phyloP scores from a whole-genome alignment of 2,888 invertebrate genomes.

The Zygaena filipendulae region DNA sequence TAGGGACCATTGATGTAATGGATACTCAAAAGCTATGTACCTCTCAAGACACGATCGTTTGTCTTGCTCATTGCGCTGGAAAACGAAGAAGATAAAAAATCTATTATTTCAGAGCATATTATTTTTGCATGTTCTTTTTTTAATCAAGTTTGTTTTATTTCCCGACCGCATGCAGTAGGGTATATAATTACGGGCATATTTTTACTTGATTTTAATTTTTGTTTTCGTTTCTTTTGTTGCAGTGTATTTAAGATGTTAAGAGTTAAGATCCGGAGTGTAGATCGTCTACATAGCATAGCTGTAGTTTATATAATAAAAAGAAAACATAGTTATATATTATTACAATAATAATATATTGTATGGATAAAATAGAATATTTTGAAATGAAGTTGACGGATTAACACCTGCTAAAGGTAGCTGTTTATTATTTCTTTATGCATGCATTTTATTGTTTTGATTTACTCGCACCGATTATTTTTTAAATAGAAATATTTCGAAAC shows the following conservation, averaged over 20 bases:
- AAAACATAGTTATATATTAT: slow-evolving; percentile 67
- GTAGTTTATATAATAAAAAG: slow-evolving; percentile 64
- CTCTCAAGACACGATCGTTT: no score
- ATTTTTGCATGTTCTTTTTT: neutral
- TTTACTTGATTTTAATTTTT: slow-evolving; percentile 36
- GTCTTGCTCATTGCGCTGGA: no score
- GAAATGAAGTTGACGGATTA: slow-evolving; percentile 48
- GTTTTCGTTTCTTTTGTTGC: slow-evolving; percentile 52
- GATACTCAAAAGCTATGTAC: no score
- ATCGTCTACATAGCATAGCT: slow-evolving; percentile 65
- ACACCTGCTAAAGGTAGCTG: slow-evolving; percentile 56
- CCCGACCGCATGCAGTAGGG: no score
- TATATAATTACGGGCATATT: no score
- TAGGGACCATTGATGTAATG: no score
- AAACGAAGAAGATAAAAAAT: no score
- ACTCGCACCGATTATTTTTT: no score
- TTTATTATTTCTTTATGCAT: slow-evolving; percentile 33
- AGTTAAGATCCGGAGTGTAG: slow-evolving; percentile 60
- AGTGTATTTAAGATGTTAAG: slow-evolving; percentile 67
- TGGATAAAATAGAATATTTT: slow-evolving; percentile 43
- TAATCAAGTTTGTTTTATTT: slow-evolving; percentile 16
- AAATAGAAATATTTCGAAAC: no score
- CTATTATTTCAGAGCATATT: neutral
- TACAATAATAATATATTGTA: slow-evolving; percentile 68
- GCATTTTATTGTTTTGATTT: slow-evolving; percentile 15